Conservation (phyloP, 2,888 invertebrate species). For the Nymphalis urticae region DNA sequence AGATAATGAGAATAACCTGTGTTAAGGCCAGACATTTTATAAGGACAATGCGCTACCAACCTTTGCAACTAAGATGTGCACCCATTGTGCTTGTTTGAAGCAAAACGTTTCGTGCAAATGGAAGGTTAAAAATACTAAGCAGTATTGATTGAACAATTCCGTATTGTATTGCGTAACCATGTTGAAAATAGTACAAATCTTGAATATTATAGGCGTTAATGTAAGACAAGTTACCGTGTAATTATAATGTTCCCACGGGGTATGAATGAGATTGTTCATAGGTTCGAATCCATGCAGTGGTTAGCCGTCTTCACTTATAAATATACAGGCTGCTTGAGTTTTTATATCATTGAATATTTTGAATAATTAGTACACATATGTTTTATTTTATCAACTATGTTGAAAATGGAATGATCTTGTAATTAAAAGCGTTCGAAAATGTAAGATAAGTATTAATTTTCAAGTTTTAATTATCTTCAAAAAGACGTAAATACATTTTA, state of each 20-base stretch:
- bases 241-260: slow-evolving; percentile 49
- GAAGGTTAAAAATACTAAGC: background rate
- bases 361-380: background rate
- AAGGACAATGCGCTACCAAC: no score
- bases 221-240: slow-evolving; percentile 37
- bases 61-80: no score
- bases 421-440: no score
- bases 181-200: background rate
- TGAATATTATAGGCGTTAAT: slow-evolving; percentile 29
- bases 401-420: no score
- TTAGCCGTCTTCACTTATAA: slow-evolving; percentile 38
- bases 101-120: no score
- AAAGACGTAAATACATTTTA: no score
- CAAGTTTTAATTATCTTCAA: no score
- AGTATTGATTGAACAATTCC: background rate
- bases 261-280: slow-evolving; percentile 50
- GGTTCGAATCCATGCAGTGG: slow-evolving; percentile 44
- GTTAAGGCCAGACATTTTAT: no score
- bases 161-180: background rate
- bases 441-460: no score
- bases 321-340: slow-evolving; percentile 35
- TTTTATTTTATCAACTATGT: no score
- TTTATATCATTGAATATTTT: background rate
- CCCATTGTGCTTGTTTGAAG: no score
- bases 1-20: no score